These are phyloP conservation scores for Ammospiza nelsoni DNA, from an alignment of 2,113 vertebrate genomes.

Conservation along the genomic window DNA sequence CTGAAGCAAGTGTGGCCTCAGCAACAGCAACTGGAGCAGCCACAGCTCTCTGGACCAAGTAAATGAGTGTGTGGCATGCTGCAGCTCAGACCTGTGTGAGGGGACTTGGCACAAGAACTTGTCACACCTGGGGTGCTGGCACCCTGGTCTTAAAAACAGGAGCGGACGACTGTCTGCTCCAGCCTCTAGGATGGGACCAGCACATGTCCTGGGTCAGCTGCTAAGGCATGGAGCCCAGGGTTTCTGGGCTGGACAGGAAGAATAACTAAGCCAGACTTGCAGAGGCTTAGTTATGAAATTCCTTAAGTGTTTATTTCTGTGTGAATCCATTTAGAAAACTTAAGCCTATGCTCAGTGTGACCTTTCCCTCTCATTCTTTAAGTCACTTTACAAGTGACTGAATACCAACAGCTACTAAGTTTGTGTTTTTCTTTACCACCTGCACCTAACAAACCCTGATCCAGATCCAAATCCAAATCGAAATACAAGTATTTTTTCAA, in stretches of 20 bases:
- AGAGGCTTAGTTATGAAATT: background rate
- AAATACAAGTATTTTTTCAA: background rate
- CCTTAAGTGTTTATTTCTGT: background rate
- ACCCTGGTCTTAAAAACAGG: background rate
- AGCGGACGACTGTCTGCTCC: background rate
- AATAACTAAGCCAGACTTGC: background rate
- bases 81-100: background rate
- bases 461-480: background rate
- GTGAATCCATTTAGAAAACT: background rate
- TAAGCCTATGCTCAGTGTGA: background rate
- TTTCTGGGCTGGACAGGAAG: background rate
- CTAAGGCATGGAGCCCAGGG: background rate
- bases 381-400: background rate
- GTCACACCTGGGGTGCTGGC: background rate
- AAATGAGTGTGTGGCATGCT: accelerated
- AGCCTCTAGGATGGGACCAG: background rate
- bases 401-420: background rate
- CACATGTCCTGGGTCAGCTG: background rate
- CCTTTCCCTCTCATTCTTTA: background rate
- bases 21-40: background rate
- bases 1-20: background rate
- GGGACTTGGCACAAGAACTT: background rate
- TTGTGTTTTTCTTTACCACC: background rate
- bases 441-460: background rate
- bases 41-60: background rate